Percentiles rank a stretch among this genome's conserved stretches.
Conservation (phyloP, 2,888 invertebrate species). For the Heliothis peltigera region DNA sequence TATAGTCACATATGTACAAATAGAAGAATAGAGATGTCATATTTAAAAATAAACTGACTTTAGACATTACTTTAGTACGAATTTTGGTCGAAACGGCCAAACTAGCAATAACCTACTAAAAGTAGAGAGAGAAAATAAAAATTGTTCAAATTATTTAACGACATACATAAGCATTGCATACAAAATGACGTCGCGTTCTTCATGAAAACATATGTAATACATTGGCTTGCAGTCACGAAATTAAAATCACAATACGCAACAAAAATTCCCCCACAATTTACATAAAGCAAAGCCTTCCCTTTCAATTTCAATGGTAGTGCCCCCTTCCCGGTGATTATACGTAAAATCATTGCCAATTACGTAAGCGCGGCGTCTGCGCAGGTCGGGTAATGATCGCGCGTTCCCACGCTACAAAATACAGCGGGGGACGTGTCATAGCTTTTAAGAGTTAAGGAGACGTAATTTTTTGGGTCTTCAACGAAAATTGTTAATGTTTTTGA, state of each 20-base stretch:
- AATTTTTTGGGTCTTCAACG: background rate
- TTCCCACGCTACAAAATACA: conserved; percentile 51
- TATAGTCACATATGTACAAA: too few relatives aligned
- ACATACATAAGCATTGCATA: background rate
- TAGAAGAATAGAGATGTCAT: too few relatives aligned
- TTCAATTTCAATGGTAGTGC: conserved; percentile 49
- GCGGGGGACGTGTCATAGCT: conserved; percentile 43
- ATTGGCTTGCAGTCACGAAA: background rate
- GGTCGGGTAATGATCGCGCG: conserved; percentile 50
- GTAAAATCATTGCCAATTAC: conserved; percentile 71
- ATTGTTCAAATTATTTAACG: background rate
- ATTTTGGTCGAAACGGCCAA: too few relatives aligned
- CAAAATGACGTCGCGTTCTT: background rate
- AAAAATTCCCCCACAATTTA: conserved; percentile 37
- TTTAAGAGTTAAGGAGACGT: conserved; percentile 39
- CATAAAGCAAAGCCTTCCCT: conserved; percentile 38
- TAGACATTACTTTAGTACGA: too few relatives aligned
- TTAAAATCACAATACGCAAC: background rate
- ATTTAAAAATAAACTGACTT: too few relatives aligned
- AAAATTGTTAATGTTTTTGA: background rate
- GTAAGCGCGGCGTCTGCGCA: conserved; percentile 63
- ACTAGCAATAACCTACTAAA: too few relatives aligned
- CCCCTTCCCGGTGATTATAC: conserved; percentile 59
- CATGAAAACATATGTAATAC: background rate
- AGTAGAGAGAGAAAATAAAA: too few relatives aligned